These are phyloP conservation scores for Ceratina calcarata DNA, from an alignment of 1,140 invertebrate species.

Conservation along the genomic window DNA sequence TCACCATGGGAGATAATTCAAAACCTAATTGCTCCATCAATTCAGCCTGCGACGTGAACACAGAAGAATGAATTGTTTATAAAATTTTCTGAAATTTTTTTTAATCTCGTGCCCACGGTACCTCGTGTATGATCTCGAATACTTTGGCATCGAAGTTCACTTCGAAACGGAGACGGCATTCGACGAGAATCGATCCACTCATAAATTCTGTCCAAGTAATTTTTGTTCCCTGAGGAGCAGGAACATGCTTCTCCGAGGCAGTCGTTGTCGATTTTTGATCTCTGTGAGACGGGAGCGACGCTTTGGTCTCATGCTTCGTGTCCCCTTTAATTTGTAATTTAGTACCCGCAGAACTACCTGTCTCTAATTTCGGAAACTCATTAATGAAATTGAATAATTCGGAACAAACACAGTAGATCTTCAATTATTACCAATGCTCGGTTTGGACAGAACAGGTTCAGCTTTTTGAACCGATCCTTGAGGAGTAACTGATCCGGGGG, in stretches of 20 bases:
- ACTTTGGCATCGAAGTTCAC: constrained; percentile 85
- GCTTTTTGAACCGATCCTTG: constrained; percentile 24
- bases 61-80: background rate
- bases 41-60: constrained; percentile 79
- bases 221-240: constrained; percentile 40
- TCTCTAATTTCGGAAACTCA: constrained; percentile 18
- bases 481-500: constrained; percentile 4
- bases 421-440: constrained; percentile 43
- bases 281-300: background rate
- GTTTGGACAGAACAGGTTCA: constrained; percentile 45
- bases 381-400: background rate
- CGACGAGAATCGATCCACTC: constrained; percentile 83
- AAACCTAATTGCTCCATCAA: constrained; percentile 88
- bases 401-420: background rate
- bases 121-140: constrained; percentile 87
- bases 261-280: constrained; percentile 39
- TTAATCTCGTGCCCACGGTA: background rate
- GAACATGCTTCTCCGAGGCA: constrained; percentile 21
- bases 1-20: constrained; percentile 84
- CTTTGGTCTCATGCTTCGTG: background rate
- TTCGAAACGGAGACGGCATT: constrained; percentile 84
- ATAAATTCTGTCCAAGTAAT: constrained; percentile 83
- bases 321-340: background rate
- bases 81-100: background rate
- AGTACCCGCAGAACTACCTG: background rate